A percentile compares a stretch with the other conserved stretches of the same genome.
phyloP scores from a whole-genome alignment of 1,140 invertebrate species.

The Macrotrachela quadricornifera region DNA sequence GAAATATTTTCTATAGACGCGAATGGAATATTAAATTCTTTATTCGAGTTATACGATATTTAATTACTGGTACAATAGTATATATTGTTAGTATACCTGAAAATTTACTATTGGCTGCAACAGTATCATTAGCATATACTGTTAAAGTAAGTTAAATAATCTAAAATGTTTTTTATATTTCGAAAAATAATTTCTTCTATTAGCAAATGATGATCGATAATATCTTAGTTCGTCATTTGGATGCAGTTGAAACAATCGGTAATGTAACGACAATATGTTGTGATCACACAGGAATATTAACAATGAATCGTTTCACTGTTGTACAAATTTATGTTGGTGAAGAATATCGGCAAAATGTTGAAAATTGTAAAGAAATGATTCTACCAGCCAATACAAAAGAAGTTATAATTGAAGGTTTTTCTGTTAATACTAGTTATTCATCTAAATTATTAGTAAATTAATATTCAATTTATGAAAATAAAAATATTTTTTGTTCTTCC shows the following conservation, averaged over 20 bases:
- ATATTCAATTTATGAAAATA: neutral
- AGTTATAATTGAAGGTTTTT: neutral
- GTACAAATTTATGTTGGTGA: slow-evolving; percentile 48
- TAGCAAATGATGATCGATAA: slow-evolving; percentile 99
- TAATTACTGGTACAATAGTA: slow-evolving; percentile 98
- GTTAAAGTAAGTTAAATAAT: slow-evolving; percentile 42
- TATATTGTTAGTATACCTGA: slow-evolving; percentile 96
- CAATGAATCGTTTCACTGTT: slow-evolving; percentile 96
- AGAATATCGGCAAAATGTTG: slow-evolving; percentile 12
- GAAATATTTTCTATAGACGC: slow-evolving; percentile 43
- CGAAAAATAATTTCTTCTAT: slow-evolving; percentile 32
- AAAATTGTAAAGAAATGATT: neutral
- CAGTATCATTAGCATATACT: slow-evolving; percentile 86
- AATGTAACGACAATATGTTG: slow-evolving; percentile 98
- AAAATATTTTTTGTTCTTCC: neutral
- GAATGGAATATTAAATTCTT: slow-evolving; percentile 39
- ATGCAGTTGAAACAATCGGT: slow-evolving; percentile 99
- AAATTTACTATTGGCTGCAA: slow-evolving; percentile 89
- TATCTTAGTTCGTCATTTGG: slow-evolving; percentile 73
- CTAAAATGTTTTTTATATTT: no score
- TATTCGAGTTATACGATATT: slow-evolving; percentile 73
- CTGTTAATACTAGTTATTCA: slow-evolving; percentile 4
- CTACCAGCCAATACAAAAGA: neutral
- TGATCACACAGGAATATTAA: slow-evolving; percentile 94
- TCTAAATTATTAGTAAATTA: neutral